Evolutionary conservation across 2,797 vertebrate genomes (phyloP).

Genomic region (Euphonia xanthogaster): DNA sequence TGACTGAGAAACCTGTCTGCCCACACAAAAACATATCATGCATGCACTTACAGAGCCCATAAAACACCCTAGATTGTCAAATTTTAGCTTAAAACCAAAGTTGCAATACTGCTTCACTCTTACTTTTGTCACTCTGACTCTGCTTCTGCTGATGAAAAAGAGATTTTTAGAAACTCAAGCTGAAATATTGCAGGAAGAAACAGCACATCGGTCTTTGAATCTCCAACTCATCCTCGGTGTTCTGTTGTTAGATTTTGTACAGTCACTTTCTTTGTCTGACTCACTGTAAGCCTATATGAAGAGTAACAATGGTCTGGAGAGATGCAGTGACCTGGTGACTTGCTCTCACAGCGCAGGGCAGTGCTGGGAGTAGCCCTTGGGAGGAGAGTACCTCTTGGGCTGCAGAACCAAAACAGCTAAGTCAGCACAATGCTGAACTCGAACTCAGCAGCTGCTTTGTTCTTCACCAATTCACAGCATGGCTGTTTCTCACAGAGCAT

Average conservation of each 20-base stretch:
- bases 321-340: neutral
- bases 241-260: rapidly evolving
- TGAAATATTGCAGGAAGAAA: neutral
- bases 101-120: neutral
- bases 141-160: neutral
- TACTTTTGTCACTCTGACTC: neutral
- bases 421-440: neutral
- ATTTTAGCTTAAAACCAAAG: neutral
- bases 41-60: neutral
- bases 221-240: neutral
- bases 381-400: neutral
- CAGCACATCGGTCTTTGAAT: neutral
- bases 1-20: neutral
- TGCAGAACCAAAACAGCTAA: neutral
- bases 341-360: neutral
- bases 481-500: neutral
- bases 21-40: neutral
- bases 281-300: neutral
- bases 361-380: neutral
- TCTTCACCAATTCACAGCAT: neutral
- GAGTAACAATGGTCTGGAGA: neutral
- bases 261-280: neutral
- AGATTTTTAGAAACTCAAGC: neutral
- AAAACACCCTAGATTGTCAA: neutral
- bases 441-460: neutral